A percentile compares a stretch with the other conserved stretches of the same genome.
Conservation (phyloP, 2,113 vertebrate genomes). For the Pollimyrus isidori region DNA sequence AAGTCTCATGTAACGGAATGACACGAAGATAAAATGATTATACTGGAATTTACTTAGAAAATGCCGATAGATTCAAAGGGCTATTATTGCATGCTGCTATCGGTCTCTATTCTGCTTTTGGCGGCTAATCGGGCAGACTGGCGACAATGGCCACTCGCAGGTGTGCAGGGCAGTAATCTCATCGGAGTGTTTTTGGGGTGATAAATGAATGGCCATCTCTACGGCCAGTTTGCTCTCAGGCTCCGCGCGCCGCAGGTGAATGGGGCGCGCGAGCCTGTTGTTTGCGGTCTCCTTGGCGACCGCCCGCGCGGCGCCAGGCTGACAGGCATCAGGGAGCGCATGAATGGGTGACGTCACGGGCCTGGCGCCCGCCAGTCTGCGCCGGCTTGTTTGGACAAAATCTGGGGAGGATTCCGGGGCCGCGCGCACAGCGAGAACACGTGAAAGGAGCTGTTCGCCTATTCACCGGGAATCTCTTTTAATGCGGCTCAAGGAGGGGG, state of each 20-base stretch:
- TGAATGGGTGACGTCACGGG: conserved; percentile 96
- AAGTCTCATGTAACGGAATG: neutral
- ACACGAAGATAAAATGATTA: neutral
- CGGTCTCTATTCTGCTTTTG: conserved; percentile 15
- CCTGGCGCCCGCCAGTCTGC: conserved; percentile 94
- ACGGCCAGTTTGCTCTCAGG: conserved; percentile 61
- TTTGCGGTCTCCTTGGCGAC: conserved; percentile 83
- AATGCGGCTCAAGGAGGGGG: conserved; percentile 27
- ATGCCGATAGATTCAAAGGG: neutral
- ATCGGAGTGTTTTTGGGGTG: conserved; percentile 55
- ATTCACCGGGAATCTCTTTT: conserved; percentile 36
- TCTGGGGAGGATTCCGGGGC: conserved; percentile 61
- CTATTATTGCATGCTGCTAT: conserved; percentile 16
- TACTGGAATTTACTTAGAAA: neutral
- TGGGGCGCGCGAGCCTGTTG: conserved; percentile 51
- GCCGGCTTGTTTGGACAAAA: conserved; percentile 74
- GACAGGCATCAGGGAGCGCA: conserved; percentile 85
- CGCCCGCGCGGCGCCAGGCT: conserved; percentile 91
- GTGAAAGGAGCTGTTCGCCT: conserved; percentile 65
- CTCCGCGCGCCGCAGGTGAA: conserved; percentile 57
- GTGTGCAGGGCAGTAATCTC: conserved; percentile 66
- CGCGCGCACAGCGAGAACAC: conserved; percentile 55
- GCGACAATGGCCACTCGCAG: conserved; percentile 57
- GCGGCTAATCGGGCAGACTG: conserved; percentile 26
- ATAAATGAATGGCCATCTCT: conserved; percentile 58